Conservation (phyloP, 2,113 vertebrate genomes). For the Circaetus cinerascens region DNA sequence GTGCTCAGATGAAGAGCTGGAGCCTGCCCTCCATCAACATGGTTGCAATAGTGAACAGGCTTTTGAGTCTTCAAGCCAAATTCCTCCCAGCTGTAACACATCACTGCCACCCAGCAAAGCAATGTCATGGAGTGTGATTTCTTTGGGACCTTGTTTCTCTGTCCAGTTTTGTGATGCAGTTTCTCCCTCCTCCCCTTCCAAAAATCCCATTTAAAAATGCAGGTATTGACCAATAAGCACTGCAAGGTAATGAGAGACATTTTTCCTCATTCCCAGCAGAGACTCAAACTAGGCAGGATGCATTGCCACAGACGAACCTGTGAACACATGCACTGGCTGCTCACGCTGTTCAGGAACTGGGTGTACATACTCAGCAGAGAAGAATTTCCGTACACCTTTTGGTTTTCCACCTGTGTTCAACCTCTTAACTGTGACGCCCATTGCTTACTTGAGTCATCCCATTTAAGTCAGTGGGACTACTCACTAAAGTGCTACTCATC, state of each 20-base stretch:
- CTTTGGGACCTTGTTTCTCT: neutral
- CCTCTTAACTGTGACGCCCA: neutral
- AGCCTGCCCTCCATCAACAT: neutral
- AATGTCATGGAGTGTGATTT: neutral
- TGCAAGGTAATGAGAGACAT: neutral
- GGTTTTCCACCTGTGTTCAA: conserved; percentile 6
- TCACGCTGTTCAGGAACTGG: neutral
- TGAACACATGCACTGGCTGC: neutral
- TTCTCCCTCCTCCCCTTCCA: neutral
- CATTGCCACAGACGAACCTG: neutral
- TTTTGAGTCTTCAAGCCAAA: neutral
- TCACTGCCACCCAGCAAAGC: neutral
- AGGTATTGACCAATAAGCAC: neutral
- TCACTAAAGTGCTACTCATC: neutral
- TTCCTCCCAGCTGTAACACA: neutral
- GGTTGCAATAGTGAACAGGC: neutral
- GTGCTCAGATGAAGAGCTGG: neutral
- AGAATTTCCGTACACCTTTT: conserved; percentile 13
- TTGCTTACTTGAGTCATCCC: neutral
- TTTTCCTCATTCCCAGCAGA: neutral
- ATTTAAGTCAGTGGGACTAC: neutral
- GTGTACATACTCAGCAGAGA: conserved; percentile 9
- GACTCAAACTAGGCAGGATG: neutral
- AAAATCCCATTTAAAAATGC: neutral
- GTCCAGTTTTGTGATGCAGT: neutral